These are phyloP conservation scores for Antennarius maculatus DNA, from an alignment of 2,797 vertebrate genomes.

Conservation along the genomic window DNA sequence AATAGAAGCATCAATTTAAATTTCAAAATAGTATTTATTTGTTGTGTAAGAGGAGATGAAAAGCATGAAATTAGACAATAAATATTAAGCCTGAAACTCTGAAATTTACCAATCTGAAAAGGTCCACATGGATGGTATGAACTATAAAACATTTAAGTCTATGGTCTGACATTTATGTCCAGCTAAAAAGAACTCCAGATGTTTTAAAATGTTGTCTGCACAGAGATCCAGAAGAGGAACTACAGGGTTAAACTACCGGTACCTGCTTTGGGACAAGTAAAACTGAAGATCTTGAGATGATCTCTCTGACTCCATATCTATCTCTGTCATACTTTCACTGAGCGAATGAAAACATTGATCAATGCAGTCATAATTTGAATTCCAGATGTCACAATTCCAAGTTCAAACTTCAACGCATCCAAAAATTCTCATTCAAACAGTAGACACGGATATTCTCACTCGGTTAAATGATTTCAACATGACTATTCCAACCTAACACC, in stretches of 20 bases:
- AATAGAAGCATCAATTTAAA: constrained; percentile 39
- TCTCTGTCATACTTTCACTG: constrained; percentile 59
- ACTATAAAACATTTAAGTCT: constrained; percentile 30
- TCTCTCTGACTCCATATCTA: constrained; percentile 50
- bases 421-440: constrained; percentile 74
- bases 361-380: constrained; percentile 85
- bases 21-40: constrained; percentile 52
- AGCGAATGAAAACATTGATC: constrained; percentile 80
- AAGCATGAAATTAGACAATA: background rate
- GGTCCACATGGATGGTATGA: constrained; percentile 43
- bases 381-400: constrained; percentile 76
- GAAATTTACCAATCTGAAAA: constrained; percentile 44
- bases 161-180: constrained; percentile 34
- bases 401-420: constrained; percentile 72
- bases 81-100: constrained; percentile 35
- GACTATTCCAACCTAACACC: constrained; percentile 75
- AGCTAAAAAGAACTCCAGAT: constrained; percentile 31
- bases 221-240: constrained; percentile 38
- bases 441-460: constrained; percentile 73
- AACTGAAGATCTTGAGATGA: constrained; percentile 62
- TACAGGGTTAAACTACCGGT: background rate
- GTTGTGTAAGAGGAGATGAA: constrained; percentile 44
- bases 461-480: constrained; percentile 80
- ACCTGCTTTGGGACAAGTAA: background rate
- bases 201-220: constrained; percentile 45